A percentile compares a stretch with the other conserved stretches of the same genome.
Evolutionary conservation across 2,888 invertebrate species (phyloP).

Genomic region (Rhorus exstirpatorius): DNA sequence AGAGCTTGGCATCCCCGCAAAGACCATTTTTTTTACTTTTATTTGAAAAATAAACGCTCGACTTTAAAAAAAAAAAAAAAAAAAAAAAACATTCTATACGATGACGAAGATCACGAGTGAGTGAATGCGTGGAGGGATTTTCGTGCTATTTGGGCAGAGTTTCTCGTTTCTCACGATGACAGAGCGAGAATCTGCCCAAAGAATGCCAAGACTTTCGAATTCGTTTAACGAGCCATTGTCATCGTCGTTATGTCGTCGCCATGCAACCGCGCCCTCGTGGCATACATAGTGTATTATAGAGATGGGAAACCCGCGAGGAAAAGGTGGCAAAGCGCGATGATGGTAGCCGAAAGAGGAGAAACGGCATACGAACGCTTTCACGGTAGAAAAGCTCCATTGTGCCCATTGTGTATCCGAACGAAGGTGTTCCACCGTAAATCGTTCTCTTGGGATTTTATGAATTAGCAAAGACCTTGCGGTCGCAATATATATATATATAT

Average conservation of each 20-base stretch:
- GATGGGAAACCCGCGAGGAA: conserved; percentile 10
- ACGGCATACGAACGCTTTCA: conserved; percentile 57
- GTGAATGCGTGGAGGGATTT: background rate
- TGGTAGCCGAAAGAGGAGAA: conserved; percentile 36
- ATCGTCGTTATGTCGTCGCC: conserved; percentile 49
- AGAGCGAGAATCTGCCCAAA: conserved; percentile 10
- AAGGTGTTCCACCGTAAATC: conserved; percentile 60
- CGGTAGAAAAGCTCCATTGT: conserved; percentile 65
- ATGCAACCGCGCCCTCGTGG: conserved; percentile 39
- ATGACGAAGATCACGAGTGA: background rate
- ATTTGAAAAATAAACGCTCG: too few species aligned
- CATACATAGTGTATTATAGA: too few species aligned
- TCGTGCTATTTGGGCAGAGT: conserved; percentile 25
- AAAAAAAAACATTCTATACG: too few species aligned
- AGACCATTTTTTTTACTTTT: too few species aligned
- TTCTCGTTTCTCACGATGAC: conserved; percentile 25
- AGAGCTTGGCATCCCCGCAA: too few species aligned
- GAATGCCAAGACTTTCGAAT: conserved; percentile 64
- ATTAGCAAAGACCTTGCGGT: conserved; percentile 70
- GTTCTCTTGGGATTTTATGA: conserved; percentile 74
- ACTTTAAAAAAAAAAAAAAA: too few species aligned
- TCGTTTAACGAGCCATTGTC: conserved; percentile 66
- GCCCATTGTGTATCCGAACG: conserved; percentile 55
- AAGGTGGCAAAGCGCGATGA: conserved; percentile 33
- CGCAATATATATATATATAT: conserved; percentile 38